Percentiles rank a stretch among this genome's conserved stretches.
phyloP scores from a whole-genome alignment of 2,888 invertebrate species.

The Drosophila pseudotakahashii region DNA sequence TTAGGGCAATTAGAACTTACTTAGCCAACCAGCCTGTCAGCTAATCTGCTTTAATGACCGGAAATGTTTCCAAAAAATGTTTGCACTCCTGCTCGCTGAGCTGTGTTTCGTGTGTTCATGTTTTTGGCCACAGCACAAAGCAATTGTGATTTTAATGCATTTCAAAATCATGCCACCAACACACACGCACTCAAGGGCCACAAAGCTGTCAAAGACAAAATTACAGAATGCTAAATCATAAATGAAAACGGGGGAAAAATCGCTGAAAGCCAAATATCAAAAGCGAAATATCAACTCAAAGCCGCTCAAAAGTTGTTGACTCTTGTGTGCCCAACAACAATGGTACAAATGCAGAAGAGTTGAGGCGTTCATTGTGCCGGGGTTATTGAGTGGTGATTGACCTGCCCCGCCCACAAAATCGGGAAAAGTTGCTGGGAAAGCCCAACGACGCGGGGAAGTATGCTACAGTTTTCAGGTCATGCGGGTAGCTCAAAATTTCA shows the following conservation, averaged over 20 bases:
- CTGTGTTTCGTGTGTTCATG: conserved; percentile 12
- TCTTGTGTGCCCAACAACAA: conserved; percentile 30
- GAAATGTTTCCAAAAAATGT: conserved; percentile 40
- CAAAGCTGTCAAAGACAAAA: conserved; percentile 69
- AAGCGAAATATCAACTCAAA: conserved; percentile 47
- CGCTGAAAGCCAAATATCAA: conserved; percentile 29
- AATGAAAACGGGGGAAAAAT: conserved; percentile 25
- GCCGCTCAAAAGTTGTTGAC: conserved; percentile 46
- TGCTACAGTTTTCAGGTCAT: conserved; percentile 52
- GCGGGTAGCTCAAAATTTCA: conserved; percentile 29
- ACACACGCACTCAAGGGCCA: conserved; percentile 45
- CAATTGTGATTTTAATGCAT: conserved; percentile 52
- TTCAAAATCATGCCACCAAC: conserved; percentile 49
- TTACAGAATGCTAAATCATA: conserved; percentile 54
- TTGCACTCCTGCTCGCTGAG: conserved; percentile 21
- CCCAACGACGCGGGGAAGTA: conserved; percentile 50
- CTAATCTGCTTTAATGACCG: neutral
- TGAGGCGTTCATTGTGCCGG: conserved; percentile 24
- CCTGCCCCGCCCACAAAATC: conserved; percentile 33
- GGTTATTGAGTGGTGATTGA: conserved; percentile 70
- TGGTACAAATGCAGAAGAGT: conserved; percentile 34
- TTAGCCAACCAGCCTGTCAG: neutral
- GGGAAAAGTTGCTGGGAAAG: conserved; percentile 5
- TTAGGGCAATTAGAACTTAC: neutral
- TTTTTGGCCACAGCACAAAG: conserved; percentile 49